Evolutionary conservation across 2,888 invertebrate species (phyloP), one percentile per base, ranked within the genome.

Genomic region (Margaritifera margaritifera): DNA sequence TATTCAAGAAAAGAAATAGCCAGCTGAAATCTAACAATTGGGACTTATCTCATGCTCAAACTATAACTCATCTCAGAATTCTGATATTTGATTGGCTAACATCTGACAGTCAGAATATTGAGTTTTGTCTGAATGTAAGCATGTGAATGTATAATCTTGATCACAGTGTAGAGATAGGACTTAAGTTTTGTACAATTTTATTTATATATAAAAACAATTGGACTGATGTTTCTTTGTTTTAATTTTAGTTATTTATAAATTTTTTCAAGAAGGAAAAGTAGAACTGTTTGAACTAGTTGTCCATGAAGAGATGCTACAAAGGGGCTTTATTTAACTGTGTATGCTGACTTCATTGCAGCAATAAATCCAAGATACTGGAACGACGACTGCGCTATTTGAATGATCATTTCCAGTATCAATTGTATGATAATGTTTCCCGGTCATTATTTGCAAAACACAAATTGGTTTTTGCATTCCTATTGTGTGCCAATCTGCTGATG

Each of bases 371-470:
- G 77, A 94, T 94, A 75, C 93, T 98, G 18, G 91, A 92, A 0
- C 92, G 93, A 76, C 92, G 97, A 62, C 91, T 97, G 31, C 89
- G 91, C 53, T 95, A 95, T 88, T 91, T 98, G 74, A 93, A 93
- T 66, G 92, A 92, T 68, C 94, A 94, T 88, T 97, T 98, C 89
- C 97, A 96, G 0, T 95, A 95, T 86, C 96, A 95, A 20, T 92
- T 98, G 1, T 98, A 97, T 86, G 92, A 93, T 27, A 98, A 97
- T 88, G 95, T 98, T 82, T 96, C 97, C 87, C 93, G 97, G 82
- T 97, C 97, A 86, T 91, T 98, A 56, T 97, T 98, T 90, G 97
- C 97, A 90, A 95, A 96, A 93, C 96, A 98, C 89, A 97, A 98
- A 91, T 91, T 97, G 65, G 92, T 98, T 64, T 97, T 97, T 90